phyloP scores from a whole-genome alignment of 2,797 vertebrate species.

The Pseudotriccus pelzelni region DNA sequence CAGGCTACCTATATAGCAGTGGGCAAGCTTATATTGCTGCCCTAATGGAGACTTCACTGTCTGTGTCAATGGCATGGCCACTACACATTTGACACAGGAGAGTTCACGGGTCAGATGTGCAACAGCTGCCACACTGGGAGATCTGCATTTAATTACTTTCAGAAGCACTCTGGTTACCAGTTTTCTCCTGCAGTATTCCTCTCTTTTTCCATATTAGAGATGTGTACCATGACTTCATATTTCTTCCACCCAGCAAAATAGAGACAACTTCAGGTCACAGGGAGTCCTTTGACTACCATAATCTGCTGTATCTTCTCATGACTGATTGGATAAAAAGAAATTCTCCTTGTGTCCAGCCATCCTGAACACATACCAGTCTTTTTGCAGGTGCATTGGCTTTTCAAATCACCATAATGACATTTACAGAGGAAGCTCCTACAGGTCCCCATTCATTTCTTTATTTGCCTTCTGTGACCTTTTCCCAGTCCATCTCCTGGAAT shows the following conservation, averaged over 20 bases:
- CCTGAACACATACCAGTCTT: neutral
- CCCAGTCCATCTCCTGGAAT: neutral
- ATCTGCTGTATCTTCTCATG: neutral
- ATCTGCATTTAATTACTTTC: neutral
- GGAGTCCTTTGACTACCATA: neutral
- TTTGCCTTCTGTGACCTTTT: neutral
- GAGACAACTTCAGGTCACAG: neutral
- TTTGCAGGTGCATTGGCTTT: neutral
- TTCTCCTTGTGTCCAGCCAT: neutral
- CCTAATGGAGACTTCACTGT: neutral
- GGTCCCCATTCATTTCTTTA: neutral
- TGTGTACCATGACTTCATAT: neutral
- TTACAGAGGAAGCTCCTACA: neutral
- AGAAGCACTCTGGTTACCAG: neutral
- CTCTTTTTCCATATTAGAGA: neutral
- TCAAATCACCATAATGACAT: neutral
- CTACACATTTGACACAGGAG: neutral
- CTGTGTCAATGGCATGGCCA: neutral
- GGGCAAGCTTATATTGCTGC: neutral
- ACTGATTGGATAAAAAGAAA: neutral
- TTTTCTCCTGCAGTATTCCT: neutral
- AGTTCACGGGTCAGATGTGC: neutral
- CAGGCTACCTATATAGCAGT: neutral
- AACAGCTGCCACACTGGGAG: neutral
- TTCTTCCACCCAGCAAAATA: neutral